Evolutionary conservation across 1,140 invertebrate species (phyloP).

Genomic region (Oryctes rhinoceros): DNA sequence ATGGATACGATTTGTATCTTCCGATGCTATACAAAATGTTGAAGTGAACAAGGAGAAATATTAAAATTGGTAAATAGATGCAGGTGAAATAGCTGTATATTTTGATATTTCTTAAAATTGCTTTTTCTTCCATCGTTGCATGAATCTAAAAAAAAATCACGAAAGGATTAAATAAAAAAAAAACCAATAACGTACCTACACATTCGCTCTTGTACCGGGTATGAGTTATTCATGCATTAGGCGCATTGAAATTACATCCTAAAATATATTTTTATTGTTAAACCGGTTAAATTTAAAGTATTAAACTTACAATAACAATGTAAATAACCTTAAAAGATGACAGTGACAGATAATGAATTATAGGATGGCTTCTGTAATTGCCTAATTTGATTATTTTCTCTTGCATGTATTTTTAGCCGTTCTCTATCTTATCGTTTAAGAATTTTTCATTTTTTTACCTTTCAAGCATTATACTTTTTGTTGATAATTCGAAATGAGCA

Average conservation of each 20-base stretch:
- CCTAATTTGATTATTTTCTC: too few species aligned
- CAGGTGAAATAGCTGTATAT: slow-evolving; percentile 38
- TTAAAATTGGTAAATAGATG: slow-evolving; percentile 23
- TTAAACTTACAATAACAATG: too few species aligned
- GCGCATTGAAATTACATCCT: neutral
- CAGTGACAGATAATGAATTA: too few species aligned
- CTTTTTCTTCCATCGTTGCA: neutral
- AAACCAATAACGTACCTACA: too few species aligned
- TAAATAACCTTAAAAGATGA: too few species aligned
- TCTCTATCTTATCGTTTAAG: too few species aligned
- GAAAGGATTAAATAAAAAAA: neutral
- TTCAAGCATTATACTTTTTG: too few species aligned
- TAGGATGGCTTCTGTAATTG: too few species aligned
- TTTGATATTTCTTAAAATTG: slow-evolving; percentile 24
- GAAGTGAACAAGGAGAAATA: slow-evolving; percentile 33
- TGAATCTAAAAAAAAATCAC: neutral
- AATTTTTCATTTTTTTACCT: too few species aligned
- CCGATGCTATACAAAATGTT: slow-evolving; percentile 40
- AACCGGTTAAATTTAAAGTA: too few species aligned
- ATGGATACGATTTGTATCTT: slow-evolving; percentile 34
- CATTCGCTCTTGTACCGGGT: neutral
- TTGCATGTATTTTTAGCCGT: too few species aligned
- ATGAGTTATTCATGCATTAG: neutral
- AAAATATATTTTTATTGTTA: neutral
- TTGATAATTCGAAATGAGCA: too few species aligned